Conservation (phyloP, 2,797 vertebrate genomes). For the Remorina albescens region DNA sequence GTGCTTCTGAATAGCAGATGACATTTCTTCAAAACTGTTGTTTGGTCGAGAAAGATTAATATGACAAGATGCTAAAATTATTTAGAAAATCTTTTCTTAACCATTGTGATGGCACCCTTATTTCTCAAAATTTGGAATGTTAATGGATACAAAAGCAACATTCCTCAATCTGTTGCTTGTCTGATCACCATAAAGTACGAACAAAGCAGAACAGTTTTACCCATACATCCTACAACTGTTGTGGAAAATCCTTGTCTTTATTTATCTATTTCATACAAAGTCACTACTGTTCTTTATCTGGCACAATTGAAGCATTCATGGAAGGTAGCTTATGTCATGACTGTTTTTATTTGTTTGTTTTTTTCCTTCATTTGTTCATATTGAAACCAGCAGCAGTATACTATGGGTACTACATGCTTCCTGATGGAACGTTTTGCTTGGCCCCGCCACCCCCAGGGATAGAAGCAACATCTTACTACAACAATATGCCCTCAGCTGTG, state of each 20-base stretch:
- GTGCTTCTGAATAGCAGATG: no score
- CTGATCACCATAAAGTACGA: not conserved
- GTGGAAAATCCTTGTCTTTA: not conserved
- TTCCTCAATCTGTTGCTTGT: not conserved
- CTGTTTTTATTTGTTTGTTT: conserved; percentile 2
- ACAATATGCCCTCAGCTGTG: conserved; percentile 83
- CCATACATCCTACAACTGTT: not conserved
- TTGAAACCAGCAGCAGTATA: conserved; percentile 90
- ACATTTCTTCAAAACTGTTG: conserved; percentile 45
- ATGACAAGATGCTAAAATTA: conserved; percentile 31
- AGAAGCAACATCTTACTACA: conserved; percentile 91
- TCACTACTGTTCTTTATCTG: not conserved
- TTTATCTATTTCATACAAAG: not conserved
- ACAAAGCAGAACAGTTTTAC: not conserved
- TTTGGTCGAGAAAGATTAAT: conserved; percentile 25
- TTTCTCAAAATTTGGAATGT: conserved; percentile 9
- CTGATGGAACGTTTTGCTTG: conserved; percentile 94
- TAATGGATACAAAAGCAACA: not conserved
- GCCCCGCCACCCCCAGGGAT: conserved; percentile 94
- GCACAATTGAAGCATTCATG: conserved; percentile 6
- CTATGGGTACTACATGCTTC: conserved; percentile 98
- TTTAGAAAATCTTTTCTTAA: conserved; percentile 15
- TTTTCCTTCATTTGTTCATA: conserved; percentile 52
- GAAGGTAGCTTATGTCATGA: not conserved
- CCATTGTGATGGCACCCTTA: conserved; percentile 7